phyloP scores from a whole-genome alignment of 2,113 vertebrate species.

The Raja brachyura region DNA sequence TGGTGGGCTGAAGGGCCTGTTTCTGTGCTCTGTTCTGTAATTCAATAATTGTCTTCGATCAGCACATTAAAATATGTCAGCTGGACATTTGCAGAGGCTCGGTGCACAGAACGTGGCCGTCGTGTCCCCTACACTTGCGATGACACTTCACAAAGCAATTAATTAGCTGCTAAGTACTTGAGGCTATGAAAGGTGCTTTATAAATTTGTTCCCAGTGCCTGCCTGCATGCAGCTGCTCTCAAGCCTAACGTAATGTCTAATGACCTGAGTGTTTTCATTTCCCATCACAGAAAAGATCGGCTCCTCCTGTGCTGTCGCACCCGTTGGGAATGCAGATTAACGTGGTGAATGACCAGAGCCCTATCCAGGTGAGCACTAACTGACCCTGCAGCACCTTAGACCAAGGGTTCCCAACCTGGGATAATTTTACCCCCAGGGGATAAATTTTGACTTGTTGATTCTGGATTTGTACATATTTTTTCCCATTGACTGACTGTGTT shows the following conservation, averaged over 20 bases:
- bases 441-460: no score
- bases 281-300: slow-evolving; percentile 57
- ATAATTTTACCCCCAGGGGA: no score
- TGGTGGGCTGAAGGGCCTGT: no score
- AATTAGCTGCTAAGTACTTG: not conserved
- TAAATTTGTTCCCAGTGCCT: not conserved
- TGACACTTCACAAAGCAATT: not conserved
- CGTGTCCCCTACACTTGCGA: not conserved
- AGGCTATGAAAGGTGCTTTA: not conserved
- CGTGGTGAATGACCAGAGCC: slow-evolving; percentile 64
- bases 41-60: no score
- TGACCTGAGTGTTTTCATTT: not conserved
- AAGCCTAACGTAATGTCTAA: not conserved
- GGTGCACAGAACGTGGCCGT: no score
- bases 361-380: slow-evolving; percentile 55
- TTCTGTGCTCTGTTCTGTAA: no score
- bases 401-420: no score
- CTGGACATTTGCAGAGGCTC: no score
- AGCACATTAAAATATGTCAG: no score
- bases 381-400: not conserved
- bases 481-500: no score
- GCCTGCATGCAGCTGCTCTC: not conserved
- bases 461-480: no score
- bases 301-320: slow-evolving; percentile 52
- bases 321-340: slow-evolving; percentile 68